These are phyloP conservation scores for Acyrthosiphon pisum DNA, from an alignment of 1,140 invertebrate species.

Conservation along the genomic window DNA sequence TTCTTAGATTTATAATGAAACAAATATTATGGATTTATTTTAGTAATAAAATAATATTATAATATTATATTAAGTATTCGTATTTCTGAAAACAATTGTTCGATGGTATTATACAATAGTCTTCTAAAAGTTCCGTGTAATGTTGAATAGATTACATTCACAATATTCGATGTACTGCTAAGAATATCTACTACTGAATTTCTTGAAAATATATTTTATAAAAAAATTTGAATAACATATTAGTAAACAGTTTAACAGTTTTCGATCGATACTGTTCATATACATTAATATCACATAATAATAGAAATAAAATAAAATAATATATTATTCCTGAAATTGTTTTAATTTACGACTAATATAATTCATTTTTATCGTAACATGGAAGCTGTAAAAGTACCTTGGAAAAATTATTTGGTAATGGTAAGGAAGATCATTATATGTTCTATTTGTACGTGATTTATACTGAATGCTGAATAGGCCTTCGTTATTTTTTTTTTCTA, in stretches of 20 bases:
- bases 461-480: not conserved
- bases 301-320: not conserved
- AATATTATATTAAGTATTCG: not conserved
- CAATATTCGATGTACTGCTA: not conserved
- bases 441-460: conserved; percentile 18
- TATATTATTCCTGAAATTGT: not conserved
- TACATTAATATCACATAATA: not conserved
- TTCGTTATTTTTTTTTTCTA: conserved; percentile 12
- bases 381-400: not conserved
- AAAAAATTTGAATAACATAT: not conserved
- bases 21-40: not conserved
- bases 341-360: not conserved
- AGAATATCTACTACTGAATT: not conserved
- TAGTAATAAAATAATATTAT: not conserved
- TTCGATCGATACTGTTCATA: not conserved
- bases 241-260: not conserved
- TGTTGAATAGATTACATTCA: not conserved
- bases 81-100: not conserved
- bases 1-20: not conserved
- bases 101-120: not conserved
- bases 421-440: not conserved
- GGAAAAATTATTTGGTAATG: not conserved
- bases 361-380: conserved; percentile 16
- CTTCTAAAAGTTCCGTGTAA: not conserved
- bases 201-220: not conserved